These are phyloP conservation scores for Shinisaurus crocodilurus DNA, from an alignment of 2,113 vertebrate species.

Conservation along the genomic window DNA sequence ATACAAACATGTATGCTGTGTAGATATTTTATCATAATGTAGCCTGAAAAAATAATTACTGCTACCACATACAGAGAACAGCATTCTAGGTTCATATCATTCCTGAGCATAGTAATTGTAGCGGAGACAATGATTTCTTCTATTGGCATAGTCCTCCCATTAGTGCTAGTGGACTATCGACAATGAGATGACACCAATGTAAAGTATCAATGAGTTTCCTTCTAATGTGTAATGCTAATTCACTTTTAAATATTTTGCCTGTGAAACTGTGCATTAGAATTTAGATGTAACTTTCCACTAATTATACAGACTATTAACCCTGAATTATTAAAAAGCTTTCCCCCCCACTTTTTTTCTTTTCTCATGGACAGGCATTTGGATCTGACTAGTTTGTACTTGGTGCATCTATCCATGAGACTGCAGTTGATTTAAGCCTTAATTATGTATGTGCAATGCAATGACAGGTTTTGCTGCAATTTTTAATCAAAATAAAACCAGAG, in stretches of 20 bases:
- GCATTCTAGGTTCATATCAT: slow-evolving; percentile 65
- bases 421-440: slow-evolving; percentile 77
- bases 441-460: slow-evolving; percentile 69
- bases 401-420: slow-evolving; percentile 73
- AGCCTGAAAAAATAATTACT: slow-evolving; percentile 73
- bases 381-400: slow-evolving; percentile 69
- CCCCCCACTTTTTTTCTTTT: slow-evolving; percentile 46
- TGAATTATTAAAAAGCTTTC: slow-evolving; percentile 67
- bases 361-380: slow-evolving; percentile 66
- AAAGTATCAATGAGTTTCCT: not conserved
- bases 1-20: slow-evolving; percentile 74
- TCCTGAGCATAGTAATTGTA: slow-evolving; percentile 72
- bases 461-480: slow-evolving; percentile 75
- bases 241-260: slow-evolving; percentile 75
- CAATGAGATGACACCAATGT: not conserved
- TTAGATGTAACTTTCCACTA: slow-evolving; percentile 72
- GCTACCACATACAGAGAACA: slow-evolving; percentile 69
- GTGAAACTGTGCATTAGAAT: slow-evolving; percentile 75
- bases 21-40: slow-evolving; percentile 71
- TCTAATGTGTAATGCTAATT: slow-evolving; percentile 73
- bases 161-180: not conserved
- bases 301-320: slow-evolving; percentile 73
- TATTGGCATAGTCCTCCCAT: not conserved
- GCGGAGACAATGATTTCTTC: not conserved
- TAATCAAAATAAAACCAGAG: slow-evolving; percentile 77